Evolutionary conservation across 2,797 vertebrate genomes (phyloP).

Genomic region (Poecilia velifera): DNA sequence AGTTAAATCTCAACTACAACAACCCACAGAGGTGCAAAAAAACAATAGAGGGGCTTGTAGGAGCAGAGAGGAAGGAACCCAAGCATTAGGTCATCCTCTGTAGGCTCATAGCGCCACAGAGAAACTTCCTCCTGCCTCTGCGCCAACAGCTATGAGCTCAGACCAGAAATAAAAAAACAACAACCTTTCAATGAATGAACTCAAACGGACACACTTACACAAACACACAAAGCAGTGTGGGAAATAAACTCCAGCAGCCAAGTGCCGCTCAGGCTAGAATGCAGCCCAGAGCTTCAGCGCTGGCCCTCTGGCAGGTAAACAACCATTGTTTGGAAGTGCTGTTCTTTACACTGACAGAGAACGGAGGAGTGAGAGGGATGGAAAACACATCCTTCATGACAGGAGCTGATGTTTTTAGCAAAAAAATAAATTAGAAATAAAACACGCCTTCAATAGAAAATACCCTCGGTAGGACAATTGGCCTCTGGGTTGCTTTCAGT

Average conservation of each 20-base stretch:
- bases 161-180: conserved; percentile 5
- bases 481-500: background rate
- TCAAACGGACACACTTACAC: conserved; percentile 25
- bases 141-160: conserved; percentile 51
- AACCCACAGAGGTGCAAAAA: conserved; percentile 50
- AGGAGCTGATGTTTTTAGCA: conserved; percentile 4
- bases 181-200: conserved; percentile 32
- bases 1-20: conserved; percentile 39
- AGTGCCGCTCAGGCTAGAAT: conserved; percentile 38
- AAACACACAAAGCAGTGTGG: conserved; percentile 50
- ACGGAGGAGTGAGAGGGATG: conserved; percentile 16
- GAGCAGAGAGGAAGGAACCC: conserved; percentile 69
- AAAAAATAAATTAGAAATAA: background rate
- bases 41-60: conserved; percentile 64
- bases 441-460: background rate
- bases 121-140: conserved; percentile 63
- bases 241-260: conserved; percentile 47
- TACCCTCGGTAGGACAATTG: background rate
- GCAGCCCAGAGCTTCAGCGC: conserved; percentile 36
- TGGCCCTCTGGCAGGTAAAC: conserved; percentile 62
- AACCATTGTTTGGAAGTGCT: conserved; percentile 55
- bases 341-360: conserved; percentile 41
- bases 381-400: conserved; percentile 28
- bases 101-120: conserved; percentile 61
- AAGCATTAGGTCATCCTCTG: conserved; percentile 72